These are phyloP conservation scores for Toxonevra muliebris DNA, from an alignment of 2,888 invertebrate species.

Conservation along the genomic window DNA sequence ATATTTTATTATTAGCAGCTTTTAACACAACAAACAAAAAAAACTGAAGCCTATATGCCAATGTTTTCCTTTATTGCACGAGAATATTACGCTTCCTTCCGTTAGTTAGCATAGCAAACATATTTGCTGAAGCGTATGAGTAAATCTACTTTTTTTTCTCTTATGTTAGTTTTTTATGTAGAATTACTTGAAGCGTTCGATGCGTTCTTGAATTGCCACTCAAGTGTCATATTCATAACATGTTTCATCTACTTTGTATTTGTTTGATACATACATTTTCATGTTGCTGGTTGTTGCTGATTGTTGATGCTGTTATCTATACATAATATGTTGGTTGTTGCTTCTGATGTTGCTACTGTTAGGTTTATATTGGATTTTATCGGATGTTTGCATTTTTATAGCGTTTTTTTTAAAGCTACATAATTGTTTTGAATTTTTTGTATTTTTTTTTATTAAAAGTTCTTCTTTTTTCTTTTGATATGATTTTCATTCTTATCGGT, in stretches of 20 bases:
- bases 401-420: neutral
- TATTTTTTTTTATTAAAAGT: neutral
- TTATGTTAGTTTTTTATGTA: neutral
- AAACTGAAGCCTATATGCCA: no score
- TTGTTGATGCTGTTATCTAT: neutral
- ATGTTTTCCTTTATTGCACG: neutral
- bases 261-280: no score
- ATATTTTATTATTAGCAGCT: neutral
- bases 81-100: neutral
- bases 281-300: neutral
- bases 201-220: slow-evolving; percentile 34
- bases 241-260: neutral
- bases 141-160: neutral
- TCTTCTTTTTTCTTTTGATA: neutral
- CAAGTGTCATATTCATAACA: slow-evolving; percentile 42
- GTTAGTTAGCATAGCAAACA: neutral
- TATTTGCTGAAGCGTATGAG: neutral
- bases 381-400: neutral
- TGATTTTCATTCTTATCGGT: slow-evolving; percentile 1
- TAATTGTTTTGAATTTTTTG: neutral
- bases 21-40: neutral
- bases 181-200: neutral
- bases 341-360: neutral
- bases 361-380: neutral
- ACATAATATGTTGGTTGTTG: neutral